A percentile compares a stretch with the other conserved stretches of the same genome.
Conservation (phyloP, 2,888 invertebrate genomes). For the Lycia hirtaria region DNA sequence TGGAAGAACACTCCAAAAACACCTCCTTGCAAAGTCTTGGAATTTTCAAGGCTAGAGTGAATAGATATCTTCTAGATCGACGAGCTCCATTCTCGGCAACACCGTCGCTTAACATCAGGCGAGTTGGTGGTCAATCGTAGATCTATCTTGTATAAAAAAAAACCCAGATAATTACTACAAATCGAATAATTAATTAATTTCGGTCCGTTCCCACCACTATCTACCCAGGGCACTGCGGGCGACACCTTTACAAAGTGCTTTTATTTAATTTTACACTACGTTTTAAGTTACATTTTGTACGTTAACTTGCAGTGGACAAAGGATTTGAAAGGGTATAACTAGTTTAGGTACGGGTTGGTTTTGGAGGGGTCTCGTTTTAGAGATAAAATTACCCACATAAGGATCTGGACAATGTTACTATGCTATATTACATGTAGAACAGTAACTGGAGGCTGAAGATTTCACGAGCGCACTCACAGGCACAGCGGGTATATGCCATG, state of each 20-base stretch:
- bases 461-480: too few species aligned
- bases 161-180: neutral
- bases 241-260: conserved; percentile 76
- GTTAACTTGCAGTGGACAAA: conserved; percentile 48
- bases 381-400: neutral
- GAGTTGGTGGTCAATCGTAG: neutral
- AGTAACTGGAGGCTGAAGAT: too few species aligned
- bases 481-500: too few species aligned
- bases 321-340: conserved; percentile 54
- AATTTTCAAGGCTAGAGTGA: too few species aligned
- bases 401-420: too few species aligned
- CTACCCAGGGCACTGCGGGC: conserved; percentile 56
- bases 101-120: too few species aligned
- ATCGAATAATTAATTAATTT: neutral
- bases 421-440: too few species aligned
- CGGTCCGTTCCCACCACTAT: neutral
- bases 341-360: conserved; percentile 51
- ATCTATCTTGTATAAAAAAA: neutral
- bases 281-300: conserved; percentile 58
- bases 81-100: too few species aligned
- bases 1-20: too few species aligned
- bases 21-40: too few species aligned
- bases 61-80: too few species aligned
- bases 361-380: conserved; percentile 4
- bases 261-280: conserved; percentile 76